These are phyloP conservation scores for Polyploca ridens DNA, from an alignment of 2,888 invertebrate genomes.

Conservation along the genomic window DNA sequence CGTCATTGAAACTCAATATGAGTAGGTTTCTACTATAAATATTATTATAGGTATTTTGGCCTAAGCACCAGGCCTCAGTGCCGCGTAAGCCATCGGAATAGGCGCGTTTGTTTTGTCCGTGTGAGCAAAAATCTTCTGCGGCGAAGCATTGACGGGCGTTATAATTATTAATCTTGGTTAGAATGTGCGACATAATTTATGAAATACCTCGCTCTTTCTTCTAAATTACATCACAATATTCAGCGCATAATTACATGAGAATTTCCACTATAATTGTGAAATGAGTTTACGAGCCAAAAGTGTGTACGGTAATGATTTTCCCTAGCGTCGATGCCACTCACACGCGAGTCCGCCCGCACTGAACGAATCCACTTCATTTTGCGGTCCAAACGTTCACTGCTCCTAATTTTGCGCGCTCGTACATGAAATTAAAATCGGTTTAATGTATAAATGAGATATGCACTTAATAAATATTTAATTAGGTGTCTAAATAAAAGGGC, in stretches of 20 bases:
- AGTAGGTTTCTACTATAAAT: too few species aligned
- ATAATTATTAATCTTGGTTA: too few species aligned
- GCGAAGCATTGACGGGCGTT: too few species aligned
- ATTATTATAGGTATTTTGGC: too few species aligned
- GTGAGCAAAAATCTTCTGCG: too few species aligned
- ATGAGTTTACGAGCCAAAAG: conserved; percentile 61
- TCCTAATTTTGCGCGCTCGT: conserved; percentile 81
- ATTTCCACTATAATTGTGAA: conserved; percentile 18
- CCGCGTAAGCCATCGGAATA: too few species aligned
- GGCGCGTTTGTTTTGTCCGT: too few species aligned
- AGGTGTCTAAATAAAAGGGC: conserved; percentile 82
- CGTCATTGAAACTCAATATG: too few species aligned
- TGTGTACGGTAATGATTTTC: conserved; percentile 76
- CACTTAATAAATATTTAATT: conserved; percentile 84
- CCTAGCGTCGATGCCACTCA: conserved; percentile 53
- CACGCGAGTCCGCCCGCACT: conserved; percentile 42
- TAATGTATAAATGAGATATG: conserved; percentile 82
- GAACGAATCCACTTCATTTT: conserved; percentile 79
- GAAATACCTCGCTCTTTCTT: too few species aligned
- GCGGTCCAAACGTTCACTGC: conserved; percentile 72
- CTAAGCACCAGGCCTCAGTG: too few species aligned
- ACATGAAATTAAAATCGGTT: conserved; percentile 83
- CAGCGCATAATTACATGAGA: not conserved
- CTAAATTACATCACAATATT: too few species aligned
- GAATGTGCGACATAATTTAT: too few species aligned